These are phyloP conservation scores for Xestoiulus laeticollis DNA, from an alignment of 2,888 invertebrate genomes.

Conservation along the genomic window DNA sequence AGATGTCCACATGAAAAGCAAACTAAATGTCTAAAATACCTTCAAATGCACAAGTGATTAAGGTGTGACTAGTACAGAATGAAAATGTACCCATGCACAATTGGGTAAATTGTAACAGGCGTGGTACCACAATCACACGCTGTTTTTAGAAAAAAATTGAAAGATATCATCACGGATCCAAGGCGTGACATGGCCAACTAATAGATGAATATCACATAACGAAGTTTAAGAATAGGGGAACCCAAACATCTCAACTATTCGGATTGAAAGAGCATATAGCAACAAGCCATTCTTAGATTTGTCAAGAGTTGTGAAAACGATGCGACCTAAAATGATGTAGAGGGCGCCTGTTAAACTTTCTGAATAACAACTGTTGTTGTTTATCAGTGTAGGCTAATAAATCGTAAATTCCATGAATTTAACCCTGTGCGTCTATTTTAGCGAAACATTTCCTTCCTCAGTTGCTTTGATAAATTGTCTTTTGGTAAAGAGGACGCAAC, in stretches of 20 bases:
- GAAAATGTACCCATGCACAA: not conserved
- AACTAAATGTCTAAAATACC: not conserved
- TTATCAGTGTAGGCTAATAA: not conserved
- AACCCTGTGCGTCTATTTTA: not conserved
- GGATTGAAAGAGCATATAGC: not conserved
- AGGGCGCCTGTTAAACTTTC: not conserved
- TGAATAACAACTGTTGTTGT: not conserved
- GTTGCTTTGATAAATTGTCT: conserved; percentile 19
- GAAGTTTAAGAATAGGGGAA: not conserved
- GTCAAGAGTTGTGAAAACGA: not conserved
- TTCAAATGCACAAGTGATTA: not conserved
- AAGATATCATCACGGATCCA: not conserved
- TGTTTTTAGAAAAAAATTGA: not conserved
- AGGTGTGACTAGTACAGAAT: not conserved
- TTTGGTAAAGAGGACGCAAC: not conserved
- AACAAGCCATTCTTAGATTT: not conserved
- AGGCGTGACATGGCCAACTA: not conserved
- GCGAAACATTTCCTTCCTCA: conserved; percentile 32
- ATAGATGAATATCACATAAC: not conserved
- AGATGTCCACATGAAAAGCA: not conserved
- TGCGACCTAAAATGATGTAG: not conserved
- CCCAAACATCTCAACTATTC: not conserved
- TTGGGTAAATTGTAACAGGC: not conserved
- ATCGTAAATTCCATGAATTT: not conserved
- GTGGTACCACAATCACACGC: conserved; percentile 8